These are phyloP conservation scores for Chaetodon trifasciatus DNA, from an alignment of 2,797 vertebrate genomes.

Conservation along the genomic window DNA sequence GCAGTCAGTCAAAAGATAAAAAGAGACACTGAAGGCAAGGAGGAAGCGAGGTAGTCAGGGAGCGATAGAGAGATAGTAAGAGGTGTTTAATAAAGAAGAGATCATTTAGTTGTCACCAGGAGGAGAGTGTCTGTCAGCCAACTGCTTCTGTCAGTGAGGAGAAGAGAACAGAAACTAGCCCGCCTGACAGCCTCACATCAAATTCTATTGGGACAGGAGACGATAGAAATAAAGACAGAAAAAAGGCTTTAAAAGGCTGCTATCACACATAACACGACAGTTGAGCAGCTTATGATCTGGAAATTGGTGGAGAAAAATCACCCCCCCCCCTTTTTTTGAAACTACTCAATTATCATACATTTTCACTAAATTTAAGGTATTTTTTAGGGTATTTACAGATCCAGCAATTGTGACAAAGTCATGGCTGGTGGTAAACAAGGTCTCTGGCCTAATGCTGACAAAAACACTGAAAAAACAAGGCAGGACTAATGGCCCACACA, in stretches of 20 bases:
- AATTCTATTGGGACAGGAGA: slow-evolving; percentile 72
- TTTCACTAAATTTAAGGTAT: slow-evolving; percentile 38
- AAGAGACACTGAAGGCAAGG: slow-evolving; percentile 68
- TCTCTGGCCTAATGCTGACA: slow-evolving; percentile 4
- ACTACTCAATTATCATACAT: slow-evolving; percentile 38
- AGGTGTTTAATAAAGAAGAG: slow-evolving; percentile 89
- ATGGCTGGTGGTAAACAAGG: slow-evolving; percentile 52
- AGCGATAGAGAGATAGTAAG: slow-evolving; percentile 79
- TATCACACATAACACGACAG: slow-evolving; percentile 69
- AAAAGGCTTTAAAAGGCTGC: slow-evolving; percentile 68
- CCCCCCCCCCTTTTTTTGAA: slow-evolving; percentile 10
- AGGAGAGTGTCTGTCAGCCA: slow-evolving; percentile 80
- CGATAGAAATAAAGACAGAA: slow-evolving; percentile 64
- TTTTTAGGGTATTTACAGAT: slow-evolving; percentile 52
- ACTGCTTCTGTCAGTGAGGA: slow-evolving; percentile 70
- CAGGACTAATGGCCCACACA: slow-evolving; percentile 59
- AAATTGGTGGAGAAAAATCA: slow-evolving; percentile 53
- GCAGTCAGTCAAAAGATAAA: slow-evolving; percentile 80
- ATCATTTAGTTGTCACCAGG: slow-evolving; percentile 87
- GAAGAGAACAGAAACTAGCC: slow-evolving; percentile 73
- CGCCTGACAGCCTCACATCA: slow-evolving; percentile 77
- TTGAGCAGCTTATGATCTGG: slow-evolving; percentile 66
- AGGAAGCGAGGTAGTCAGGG: slow-evolving; percentile 74
- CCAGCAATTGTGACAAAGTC: slow-evolving; percentile 24
- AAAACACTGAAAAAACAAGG: slow-evolving; percentile 36